These are phyloP conservation scores for Phocides pigmalion DNA, from an alignment of 1,140 invertebrate species.

Conservation along the genomic window DNA sequence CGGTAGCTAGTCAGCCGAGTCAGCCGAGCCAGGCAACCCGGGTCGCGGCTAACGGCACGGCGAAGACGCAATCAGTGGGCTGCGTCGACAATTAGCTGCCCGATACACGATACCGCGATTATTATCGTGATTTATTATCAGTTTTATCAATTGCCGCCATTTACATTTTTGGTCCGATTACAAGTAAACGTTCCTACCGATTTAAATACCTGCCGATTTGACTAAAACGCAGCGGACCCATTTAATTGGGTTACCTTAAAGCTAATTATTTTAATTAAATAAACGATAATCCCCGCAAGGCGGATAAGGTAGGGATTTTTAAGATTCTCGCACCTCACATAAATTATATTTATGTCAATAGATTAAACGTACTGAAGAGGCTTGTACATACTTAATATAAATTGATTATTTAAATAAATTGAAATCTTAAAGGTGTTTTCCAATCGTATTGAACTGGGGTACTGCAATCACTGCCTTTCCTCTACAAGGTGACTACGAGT, in stretches of 20 bases:
- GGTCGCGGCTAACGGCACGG: neutral
- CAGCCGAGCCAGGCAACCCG: neutral
- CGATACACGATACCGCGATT: neutral
- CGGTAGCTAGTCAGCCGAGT: too few relatives aligned
- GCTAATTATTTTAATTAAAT: constrained; percentile 29
- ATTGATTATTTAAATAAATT: too few relatives aligned
- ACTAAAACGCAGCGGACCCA: neutral
- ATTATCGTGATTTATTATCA: neutral
- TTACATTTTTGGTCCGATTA: constrained; percentile 3
- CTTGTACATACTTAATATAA: too few relatives aligned
- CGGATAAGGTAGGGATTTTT: too few relatives aligned
- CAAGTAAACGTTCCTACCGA: neutral
- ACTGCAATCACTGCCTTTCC: too few relatives aligned
- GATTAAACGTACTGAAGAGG: too few relatives aligned
- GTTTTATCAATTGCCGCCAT: constrained; percentile 5
- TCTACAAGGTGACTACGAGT: too few relatives aligned
- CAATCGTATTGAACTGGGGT: too few relatives aligned
- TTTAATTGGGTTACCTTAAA: constrained; percentile 16
- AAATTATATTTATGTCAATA: too few relatives aligned
- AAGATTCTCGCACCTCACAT: too few relatives aligned
- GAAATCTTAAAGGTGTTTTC: too few relatives aligned
- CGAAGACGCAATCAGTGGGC: neutral
- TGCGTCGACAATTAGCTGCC: neutral
- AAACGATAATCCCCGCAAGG: constrained; percentile 21
- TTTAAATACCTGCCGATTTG: neutral